Percentiles rank a stretch among this genome's conserved stretches.
phyloP scores from a whole-genome alignment of 2,797 vertebrate species.

The Clarias platycephalus region DNA sequence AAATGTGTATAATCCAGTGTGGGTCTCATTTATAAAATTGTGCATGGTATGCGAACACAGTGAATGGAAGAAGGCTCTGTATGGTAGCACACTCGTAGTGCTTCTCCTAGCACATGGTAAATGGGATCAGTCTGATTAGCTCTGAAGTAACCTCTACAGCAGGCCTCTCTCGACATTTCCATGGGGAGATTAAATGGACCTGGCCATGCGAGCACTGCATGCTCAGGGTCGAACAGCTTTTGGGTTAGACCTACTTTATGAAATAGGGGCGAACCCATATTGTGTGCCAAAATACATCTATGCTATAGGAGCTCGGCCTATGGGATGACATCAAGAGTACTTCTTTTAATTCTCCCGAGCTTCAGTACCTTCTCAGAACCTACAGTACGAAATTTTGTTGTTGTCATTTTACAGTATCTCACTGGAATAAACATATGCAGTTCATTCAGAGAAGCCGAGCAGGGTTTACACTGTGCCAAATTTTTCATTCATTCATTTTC shows the following conservation, averaged over 20 bases:
- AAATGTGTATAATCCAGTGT: conserved; percentile 53
- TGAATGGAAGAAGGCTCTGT: conserved; percentile 34
- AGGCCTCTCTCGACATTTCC: conserved; percentile 64
- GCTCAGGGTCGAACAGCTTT: conserved; percentile 69
- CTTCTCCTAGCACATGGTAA: conserved; percentile 63
- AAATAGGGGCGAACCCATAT: conserved; percentile 56
- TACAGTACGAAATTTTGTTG: neutral
- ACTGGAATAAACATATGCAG: neutral
- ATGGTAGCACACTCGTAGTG: conserved; percentile 43
- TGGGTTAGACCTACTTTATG: conserved; percentile 66
- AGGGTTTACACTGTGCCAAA: neutral
- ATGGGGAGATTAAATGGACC: conserved; percentile 73
- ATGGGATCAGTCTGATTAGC: conserved; percentile 69
- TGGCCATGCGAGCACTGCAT: conserved; percentile 61
- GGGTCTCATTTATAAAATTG: conserved; percentile 60
- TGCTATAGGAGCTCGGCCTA: conserved; percentile 21
- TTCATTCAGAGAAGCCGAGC: neutral
- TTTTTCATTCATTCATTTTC: too few relatives aligned
- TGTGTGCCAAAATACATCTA: neutral
- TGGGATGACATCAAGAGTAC: neutral
- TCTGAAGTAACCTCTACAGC: conserved; percentile 64
- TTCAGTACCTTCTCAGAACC: neutral
- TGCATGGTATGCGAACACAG: conserved; percentile 48
- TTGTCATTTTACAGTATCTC: conserved; percentile 14
- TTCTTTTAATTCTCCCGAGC: conserved; percentile 29